Percentiles rank a stretch among this genome's conserved stretches.
Evolutionary conservation across 2,797 vertebrate genomes (phyloP).

Genomic region (Sebastes goodei): DNA sequence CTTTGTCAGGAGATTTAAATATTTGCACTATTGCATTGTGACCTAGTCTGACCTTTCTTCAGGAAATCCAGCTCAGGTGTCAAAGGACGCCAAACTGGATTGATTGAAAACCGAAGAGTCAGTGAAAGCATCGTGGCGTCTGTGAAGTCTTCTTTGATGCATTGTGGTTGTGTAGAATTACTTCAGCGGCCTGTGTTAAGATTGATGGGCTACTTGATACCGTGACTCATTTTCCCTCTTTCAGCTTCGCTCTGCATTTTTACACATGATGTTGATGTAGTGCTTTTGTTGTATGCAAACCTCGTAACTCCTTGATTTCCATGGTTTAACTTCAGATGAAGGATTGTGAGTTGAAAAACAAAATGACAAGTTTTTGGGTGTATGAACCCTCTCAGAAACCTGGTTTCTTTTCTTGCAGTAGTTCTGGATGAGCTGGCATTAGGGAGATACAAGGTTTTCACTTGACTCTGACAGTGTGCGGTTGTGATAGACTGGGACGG

Average conservation of each 20-base stretch:
- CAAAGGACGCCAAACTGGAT: neutral
- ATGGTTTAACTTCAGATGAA: neutral
- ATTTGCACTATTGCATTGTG: neutral
- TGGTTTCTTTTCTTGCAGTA: neutral
- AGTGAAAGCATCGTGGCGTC: neutral
- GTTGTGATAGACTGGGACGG: conserved; percentile 46
- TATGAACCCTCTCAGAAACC: neutral
- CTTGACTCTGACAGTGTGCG: neutral
- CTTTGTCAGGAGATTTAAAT: neutral
- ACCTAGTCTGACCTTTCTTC: conserved; percentile 13
- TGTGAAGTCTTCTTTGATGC: conserved; percentile 29
- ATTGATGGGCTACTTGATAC: conserved; percentile 51
- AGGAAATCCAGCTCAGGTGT: neutral
- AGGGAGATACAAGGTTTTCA: neutral
- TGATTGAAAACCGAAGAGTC: conserved; percentile 16
- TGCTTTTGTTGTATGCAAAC: conserved; percentile 11
- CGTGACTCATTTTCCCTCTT: conserved; percentile 30
- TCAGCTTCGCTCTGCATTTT: conserved; percentile 52
- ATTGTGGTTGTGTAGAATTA: conserved; percentile 49
- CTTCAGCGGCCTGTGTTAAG: conserved; percentile 6
- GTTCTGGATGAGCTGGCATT: neutral
- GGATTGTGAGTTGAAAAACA: neutral
- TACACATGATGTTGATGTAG: conserved; percentile 23
- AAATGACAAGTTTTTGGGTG: neutral
- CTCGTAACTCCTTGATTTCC: neutral